Base-by-base conservation (phyloP, 1,140 invertebrate species). In the Nasonia vitripennis region DNA sequence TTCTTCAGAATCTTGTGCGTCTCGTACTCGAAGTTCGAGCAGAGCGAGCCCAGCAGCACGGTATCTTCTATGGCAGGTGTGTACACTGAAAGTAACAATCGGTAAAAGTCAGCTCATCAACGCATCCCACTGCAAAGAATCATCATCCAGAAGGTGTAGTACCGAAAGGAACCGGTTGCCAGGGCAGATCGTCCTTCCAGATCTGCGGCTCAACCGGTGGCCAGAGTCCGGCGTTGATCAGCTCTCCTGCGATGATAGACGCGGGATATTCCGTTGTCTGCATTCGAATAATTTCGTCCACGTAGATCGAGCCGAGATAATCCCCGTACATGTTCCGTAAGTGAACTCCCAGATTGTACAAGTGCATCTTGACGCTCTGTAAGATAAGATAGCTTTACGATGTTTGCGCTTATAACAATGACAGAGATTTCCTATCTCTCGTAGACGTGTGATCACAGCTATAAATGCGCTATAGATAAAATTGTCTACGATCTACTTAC, bases 151-250 rank as follows among this genome's bases (percentile, higher is more conserved):
- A 80, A 45, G 0, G 75, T 7, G 2, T 27, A 68, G 31, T 88
- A 91, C 91, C 89, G 31, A 88, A 89, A 45, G 95, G 94, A 83
- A 95, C 92, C 1, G 95, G 95, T 86, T 95, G 95, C 95, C 95
- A 95, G 1, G 87, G 78, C 0, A 95, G 86, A 23, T 93, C 83
- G 0, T 87, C 45, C 71, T 94, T 92, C 92, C 91, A 93, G 41
- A 89, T 87, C 87, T 95, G 93, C 27, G 84, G 68, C 0, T 75
- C 82, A 4, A 82, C 82, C 6, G 95, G 94, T 7, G 92, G 93
- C 89, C 90, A 93, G 2, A 95, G 87, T 27, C 94, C 95, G 34
- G 95, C 94, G 78, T 95, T 91, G 73, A 95, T 93, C 73, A 94
- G 88, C 85, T 93, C 91, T 1, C 94, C 95, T 87, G 94, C 94